Base-by-base conservation (phyloP, 2,797 vertebrate genomes). In the Chaetodon trifasciatus region DNA sequence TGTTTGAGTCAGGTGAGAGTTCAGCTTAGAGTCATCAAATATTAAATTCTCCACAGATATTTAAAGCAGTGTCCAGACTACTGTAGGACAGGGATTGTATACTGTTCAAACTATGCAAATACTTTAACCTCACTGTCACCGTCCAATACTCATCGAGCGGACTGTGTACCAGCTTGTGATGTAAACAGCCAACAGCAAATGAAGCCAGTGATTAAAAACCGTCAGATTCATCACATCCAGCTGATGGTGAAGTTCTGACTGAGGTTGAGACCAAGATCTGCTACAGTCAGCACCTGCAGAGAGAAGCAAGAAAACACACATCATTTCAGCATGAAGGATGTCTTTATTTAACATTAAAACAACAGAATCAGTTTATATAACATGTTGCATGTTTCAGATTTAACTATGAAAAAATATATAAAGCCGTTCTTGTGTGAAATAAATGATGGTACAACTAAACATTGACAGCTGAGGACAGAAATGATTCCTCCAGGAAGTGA, bases 181-280 rank as follows among this genome's bases (percentile, higher is more conserved):
- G 60, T 35, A 12, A 49, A 19, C 0, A 37, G 15, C 21, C 23
- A 42, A 16, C 24, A 21, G 39, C 0, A 71, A 42, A 64, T 21
- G 7, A 72, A 84, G 61, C 24, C 19, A 19, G 11, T 5, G 0
- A 37, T 6, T 17, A 13, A 21, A 58, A 28, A 67, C 7, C 5
- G 21, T 19, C 6, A 10, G 50, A n/a, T 8, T 35, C 6, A 12
- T 86, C 88, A 97, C 74, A 92, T 89, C 97, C 97, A 97, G 81
- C 62, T 95, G 89, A 97, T 88, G 61, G 95, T 96, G 94, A 98
- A 97, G 91, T 96, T 96, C 79, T 92, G 94, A 83, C 74, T 95
- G 79, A 98, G 96, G 64, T 86, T 94, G 56, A 97, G 92, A 37
- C 93, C 89, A 0, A 98, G 93, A 70, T 94, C 79, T 1, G 84